Conservation (phyloP, 1,140 invertebrate species). For the Papilio dardanus region DNA sequence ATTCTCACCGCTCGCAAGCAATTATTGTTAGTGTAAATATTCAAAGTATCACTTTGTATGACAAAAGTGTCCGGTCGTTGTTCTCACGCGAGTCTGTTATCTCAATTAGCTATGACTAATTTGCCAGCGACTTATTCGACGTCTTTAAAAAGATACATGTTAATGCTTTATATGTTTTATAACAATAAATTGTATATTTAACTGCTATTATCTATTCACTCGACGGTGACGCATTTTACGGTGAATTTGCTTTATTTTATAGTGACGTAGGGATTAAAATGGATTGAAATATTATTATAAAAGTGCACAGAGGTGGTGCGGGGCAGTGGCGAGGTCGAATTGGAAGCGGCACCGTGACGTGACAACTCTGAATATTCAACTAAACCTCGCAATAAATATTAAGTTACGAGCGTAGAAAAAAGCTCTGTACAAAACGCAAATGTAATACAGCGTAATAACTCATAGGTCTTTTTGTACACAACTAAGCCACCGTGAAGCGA, state of each 20-base stretch:
- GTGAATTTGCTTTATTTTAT: slow-evolving; percentile 26
- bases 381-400: slow-evolving; percentile 78
- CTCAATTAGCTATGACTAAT: slow-evolving; percentile 35
- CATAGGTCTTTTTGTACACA: slow-evolving; percentile 79
- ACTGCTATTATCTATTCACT: slow-evolving; percentile 25
- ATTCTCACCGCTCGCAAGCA: neutral
- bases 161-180: slow-evolving; percentile 44
- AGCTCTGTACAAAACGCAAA: slow-evolving; percentile 71
- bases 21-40: neutral
- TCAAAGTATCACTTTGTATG: neutral
- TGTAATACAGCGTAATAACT: slow-evolving; percentile 78
- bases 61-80: neutral
- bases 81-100: slow-evolving; percentile 25
- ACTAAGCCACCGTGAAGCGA: slow-evolving; percentile 81
- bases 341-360: slow-evolving; percentile 64
- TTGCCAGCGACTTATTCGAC: slow-evolving; percentile 11
- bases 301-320: neutral
- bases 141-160: slow-evolving; percentile 38
- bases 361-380: slow-evolving; percentile 76
- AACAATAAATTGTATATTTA: slow-evolving; percentile 44
- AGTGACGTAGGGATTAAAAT: slow-evolving; percentile 41
- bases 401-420: slow-evolving; percentile 79
- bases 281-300: slow-evolving; percentile 25
- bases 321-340: slow-evolving; percentile 50
- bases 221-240: neutral